Conservation (phyloP, 2,888 invertebrate genomes). For the Nymphalis polychloros region DNA sequence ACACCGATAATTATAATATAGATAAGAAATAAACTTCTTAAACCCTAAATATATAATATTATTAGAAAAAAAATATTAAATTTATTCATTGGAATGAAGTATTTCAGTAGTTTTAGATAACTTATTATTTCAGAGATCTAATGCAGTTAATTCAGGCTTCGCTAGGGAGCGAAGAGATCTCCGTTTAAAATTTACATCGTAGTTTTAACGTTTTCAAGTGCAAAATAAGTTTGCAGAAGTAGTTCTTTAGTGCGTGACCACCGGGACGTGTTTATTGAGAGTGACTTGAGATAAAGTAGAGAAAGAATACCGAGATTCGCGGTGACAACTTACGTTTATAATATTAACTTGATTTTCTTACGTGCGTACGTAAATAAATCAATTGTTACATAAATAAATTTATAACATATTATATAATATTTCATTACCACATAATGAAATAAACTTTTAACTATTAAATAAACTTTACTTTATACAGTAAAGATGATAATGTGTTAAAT, state of each 20-base stretch:
- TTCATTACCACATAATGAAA: too few relatives aligned
- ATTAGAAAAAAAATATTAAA: not conserved
- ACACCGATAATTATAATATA: too few relatives aligned
- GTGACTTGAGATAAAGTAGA: constrained; percentile 49
- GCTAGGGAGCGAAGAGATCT: constrained; percentile 54
- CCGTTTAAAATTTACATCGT: constrained; percentile 54
- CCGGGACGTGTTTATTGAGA: constrained; percentile 71
- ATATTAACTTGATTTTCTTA: constrained; percentile 2
- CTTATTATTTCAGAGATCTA: constrained; percentile 24
- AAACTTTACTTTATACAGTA: constrained; percentile 7
- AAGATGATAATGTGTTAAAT: not conserved
- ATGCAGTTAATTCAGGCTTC: constrained; percentile 56
- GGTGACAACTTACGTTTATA: constrained; percentile 4
- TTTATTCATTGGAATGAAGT: not conserved
- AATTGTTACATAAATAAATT: too few relatives aligned
- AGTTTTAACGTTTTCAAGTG: constrained; percentile 66
- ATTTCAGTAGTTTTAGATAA: not conserved
- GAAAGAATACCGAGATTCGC: constrained; percentile 17
- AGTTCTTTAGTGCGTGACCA: constrained; percentile 55
- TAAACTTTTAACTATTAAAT: too few relatives aligned
- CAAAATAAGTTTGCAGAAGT: constrained; percentile 63
- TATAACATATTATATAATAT: not conserved
- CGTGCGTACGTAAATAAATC: not conserved
- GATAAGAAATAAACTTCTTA: too few relatives aligned
- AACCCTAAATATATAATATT: not conserved